Evolutionary conservation across 2,888 invertebrate species (phyloP).

Genomic region (Clistopyga incitator): DNA sequence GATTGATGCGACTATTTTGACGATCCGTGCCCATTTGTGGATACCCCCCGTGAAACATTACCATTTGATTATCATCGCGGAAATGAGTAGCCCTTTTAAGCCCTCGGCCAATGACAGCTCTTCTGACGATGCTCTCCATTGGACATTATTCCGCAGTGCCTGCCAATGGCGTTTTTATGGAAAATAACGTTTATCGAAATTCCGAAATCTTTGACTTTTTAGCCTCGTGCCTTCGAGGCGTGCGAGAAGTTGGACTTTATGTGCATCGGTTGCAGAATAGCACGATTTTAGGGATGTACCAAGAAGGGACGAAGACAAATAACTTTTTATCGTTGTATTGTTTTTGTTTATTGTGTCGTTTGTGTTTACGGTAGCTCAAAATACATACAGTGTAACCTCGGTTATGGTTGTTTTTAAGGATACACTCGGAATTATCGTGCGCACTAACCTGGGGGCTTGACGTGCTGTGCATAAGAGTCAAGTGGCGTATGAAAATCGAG

Average conservation of each 20-base stretch:
- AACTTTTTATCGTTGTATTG: too few relatives aligned
- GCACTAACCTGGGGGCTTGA: neutral
- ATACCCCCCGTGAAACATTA: neutral
- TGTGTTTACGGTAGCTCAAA: neutral
- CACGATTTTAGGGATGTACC: too few relatives aligned
- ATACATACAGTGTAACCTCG: neutral
- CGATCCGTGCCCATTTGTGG: neutral
- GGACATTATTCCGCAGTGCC: neutral
- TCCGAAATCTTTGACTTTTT: too few relatives aligned
- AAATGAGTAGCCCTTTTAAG: neutral
- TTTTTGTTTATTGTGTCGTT: neutral
- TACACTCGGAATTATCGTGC: neutral
- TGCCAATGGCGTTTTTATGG: neutral
- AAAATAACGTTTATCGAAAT: too few relatives aligned
- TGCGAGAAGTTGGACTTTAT: too few relatives aligned
- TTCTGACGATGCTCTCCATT: neutral
- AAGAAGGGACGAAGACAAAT: too few relatives aligned
- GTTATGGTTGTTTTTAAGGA: constrained; percentile 25
- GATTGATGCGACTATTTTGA: neutral
- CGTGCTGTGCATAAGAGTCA: constrained; percentile 4
- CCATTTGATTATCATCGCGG: neutral
- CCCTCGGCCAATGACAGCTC: neutral
- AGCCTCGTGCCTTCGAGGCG: too few relatives aligned
- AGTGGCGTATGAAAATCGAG: constrained; percentile 19
- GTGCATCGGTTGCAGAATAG: too few relatives aligned